Evolutionary conservation across 2,797 vertebrate genomes (phyloP), one percentile per base, ranked within the genome.

Genomic region (Periophthalmus magnuspinnatus): DNA sequence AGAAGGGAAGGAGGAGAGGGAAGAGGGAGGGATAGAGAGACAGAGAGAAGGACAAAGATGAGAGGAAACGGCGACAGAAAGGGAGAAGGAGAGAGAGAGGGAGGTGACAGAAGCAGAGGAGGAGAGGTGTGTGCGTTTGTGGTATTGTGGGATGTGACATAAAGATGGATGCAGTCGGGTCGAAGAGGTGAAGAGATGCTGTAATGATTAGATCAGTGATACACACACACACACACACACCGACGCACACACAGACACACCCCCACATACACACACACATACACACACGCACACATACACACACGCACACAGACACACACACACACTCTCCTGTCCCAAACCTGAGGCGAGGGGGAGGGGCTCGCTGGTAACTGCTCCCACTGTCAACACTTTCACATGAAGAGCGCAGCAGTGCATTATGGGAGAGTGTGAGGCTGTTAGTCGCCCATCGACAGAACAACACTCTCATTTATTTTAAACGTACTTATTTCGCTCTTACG

Each of bases 141-240:
- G 47, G 78, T 71, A 81, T 80, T 68, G 71, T 72, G 66, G 81
- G 71, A 4, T 10, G 71, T 71, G 86, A 89, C 84, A 86, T 82
- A 76, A 84, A 88, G 90, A 89, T 88, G 90, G 88, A 90, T 90
- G 88, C 80, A 74, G 84, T 62, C 55, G 65, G 86, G 89, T 86
- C 82, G 76, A 67, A 0, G 80, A 82, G 89, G 89, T 91, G 89
- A 90, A 86, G 86, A 83, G 89, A 87, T 86, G 84, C 77, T 91
- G 87, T 89, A 86, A 88, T 92, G 91, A 93, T 93, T 90, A 91
- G 92, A 91, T 91, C 88, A 88, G 84, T 77, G 87, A 89, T 87
- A 90, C 86, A 71, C 80, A 24, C 54, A 1, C 36, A 38, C 36
- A 38, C 76, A 72, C 71, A 67, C 58, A 69, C 21, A 71, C 84